These are phyloP conservation scores for Rhagoletis zephyria DNA, from an alignment of 1,140 invertebrate species.

Conservation along the genomic window DNA sequence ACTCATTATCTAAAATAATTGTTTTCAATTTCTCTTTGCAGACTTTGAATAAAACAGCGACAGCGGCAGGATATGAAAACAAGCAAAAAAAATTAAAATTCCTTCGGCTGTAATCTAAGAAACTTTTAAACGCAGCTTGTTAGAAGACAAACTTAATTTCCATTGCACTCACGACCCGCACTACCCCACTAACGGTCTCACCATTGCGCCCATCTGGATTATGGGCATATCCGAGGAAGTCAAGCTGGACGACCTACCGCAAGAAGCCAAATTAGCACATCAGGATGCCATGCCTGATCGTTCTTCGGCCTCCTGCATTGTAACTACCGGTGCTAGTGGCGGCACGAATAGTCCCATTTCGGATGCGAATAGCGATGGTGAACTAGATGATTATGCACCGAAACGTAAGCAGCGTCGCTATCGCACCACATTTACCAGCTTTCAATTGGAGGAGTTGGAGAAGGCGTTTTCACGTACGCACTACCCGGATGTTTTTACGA, in stretches of 20 bases:
- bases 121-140: neutral
- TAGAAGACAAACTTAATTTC: neutral
- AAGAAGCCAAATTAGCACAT: conserved; percentile 74
- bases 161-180: neutral
- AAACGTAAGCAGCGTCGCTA: conserved; percentile 93
- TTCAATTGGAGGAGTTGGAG: conserved; percentile 95
- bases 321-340: conserved; percentile 70
- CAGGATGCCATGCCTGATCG: conserved; percentile 66
- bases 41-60: neutral
- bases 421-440: conserved; percentile 94
- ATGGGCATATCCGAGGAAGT: conserved; percentile 78
- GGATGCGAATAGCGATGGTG: conserved; percentile 83
- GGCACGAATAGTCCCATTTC: conserved; percentile 76
- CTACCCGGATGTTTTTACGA: conserved; percentile 98
- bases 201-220: conserved; percentile 65
- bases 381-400: conserved; percentile 86
- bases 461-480: conserved; percentile 97
- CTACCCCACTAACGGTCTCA: conserved; percentile 31
- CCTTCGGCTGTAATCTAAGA: neutral
- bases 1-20: conserved; percentile 21
- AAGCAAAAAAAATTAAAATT: too few relatives aligned
- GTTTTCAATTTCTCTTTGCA: conserved; percentile 6
- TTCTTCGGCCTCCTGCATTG: conserved; percentile 63
- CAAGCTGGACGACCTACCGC: conserved; percentile 76
- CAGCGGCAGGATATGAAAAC: neutral